Base-by-base conservation (phyloP, 2,797 vertebrate genomes). In the Glyptemys insculpta region DNA sequence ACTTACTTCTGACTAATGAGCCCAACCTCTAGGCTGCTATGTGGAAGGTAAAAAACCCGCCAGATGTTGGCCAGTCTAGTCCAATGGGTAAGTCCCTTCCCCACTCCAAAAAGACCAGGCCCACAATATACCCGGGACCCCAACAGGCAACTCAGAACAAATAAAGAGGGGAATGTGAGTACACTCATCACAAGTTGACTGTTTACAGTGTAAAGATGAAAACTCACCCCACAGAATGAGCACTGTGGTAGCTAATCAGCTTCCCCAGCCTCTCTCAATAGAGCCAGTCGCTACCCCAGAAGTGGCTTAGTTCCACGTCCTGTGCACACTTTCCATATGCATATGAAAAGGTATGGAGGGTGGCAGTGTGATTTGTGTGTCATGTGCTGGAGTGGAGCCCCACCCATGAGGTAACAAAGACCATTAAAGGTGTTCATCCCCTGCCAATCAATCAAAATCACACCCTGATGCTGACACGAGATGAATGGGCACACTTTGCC, bases 281-380 rank as follows among this genome's bases (percentile, higher is more conserved):
- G 44, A 54, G 49, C 29, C 18, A 56, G 68, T 53, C 8, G 12
- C 31, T 53, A 37, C 8, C 68, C 25, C 52, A 37, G 44, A 47
- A 50, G 44, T 56, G 25, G n/a, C 34, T 37, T 54, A 68, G 34
- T n/a, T 54, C 34, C 21, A 31, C 19, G 12, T 21, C 49, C 34
- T 25, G 52, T 31, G 12, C 50, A 25, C 29, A 12, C 16, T 23
- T 44, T 59, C 21, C 78, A 68, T 68, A 10, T 83, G 34, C 2
- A 7, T 74, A 86, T 79, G 62, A 2, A 2, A 19, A 10, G 0
- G 0, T 0, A 0, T 6, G 79, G 16, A 59, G 12, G 59, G 3
- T 6, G 2, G 1, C 8, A 68, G 18, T 0, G 2, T 25, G 44
- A 34, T 79, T 83, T 85, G 49, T 65, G 85, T 56, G 21, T 29